Conservation (phyloP, 2,888 invertebrate species). For the Pantelozetes paolii region DNA sequence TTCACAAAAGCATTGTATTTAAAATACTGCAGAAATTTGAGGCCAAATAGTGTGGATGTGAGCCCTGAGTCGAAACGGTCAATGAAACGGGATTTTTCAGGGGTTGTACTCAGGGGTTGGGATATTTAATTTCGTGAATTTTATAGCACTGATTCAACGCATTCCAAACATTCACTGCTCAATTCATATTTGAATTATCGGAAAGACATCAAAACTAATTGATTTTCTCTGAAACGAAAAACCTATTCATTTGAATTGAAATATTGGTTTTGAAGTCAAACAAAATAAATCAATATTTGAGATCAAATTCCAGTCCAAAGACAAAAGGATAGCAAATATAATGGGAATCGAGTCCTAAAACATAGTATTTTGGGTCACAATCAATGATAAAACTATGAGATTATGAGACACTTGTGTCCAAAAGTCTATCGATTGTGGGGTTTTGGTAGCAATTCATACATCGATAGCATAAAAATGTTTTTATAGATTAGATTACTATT, state of each 20-base stretch:
- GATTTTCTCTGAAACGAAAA: no score
- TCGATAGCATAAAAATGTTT: conserved; percentile 3
- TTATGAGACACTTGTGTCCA: not conserved
- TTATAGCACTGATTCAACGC: not conserved
- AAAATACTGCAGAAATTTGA: no score
- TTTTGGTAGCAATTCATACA: not conserved
- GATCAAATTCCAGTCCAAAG: not conserved
- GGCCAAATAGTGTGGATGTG: no score
- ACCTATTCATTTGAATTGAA: no score
- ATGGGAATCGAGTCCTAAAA: not conserved
- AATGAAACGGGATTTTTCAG: not conserved
- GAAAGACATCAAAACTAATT: not conserved
- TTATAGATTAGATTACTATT: not conserved
- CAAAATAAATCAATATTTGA: not conserved
- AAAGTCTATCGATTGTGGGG: no score
- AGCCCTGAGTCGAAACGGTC: no score
- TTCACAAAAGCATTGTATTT: no score
- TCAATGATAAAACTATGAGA: not conserved
- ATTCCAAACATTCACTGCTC: not conserved
- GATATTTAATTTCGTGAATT: not conserved
- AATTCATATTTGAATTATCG: not conserved
- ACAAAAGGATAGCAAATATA: not conserved
- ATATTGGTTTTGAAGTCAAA: no score
- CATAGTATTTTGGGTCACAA: no score
- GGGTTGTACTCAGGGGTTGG: not conserved